Base-by-base conservation (phyloP, 2,797 vertebrate genomes). In the Momotus momota region DNA sequence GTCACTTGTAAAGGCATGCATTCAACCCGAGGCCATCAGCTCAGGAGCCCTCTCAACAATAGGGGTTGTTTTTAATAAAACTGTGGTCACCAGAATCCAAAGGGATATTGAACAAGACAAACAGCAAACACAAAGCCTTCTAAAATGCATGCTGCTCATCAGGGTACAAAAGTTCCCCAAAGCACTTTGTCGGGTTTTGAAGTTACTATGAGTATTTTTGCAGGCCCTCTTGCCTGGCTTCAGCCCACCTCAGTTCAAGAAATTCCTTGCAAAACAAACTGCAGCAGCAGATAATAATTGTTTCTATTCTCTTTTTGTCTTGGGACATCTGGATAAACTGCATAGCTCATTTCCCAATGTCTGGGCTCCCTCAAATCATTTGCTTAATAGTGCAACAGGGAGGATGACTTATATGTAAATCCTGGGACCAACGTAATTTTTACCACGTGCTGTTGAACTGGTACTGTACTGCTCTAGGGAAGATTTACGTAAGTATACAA, bases 1-100 rank as follows among this genome's bases (percentile, higher is more conserved):
- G 78, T 22, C 55, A 81, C 82, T 94, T 91, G 62, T 92, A 88
- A 94, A 93, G 71, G 75, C 67, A 94, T 71, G 55, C 75, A 45
- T 91, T 93, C 90, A 86, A 95, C 96, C 89, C 0, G 35, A 95
- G 96, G 94, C 94, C 88, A 91, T 82, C 88, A 83, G 66, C 69
- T 86, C 60, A n/a, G 87, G 85, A 94, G 38, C 67, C 73, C 54
- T 95, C 84, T 74, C 62, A 93, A 91, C 70, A 91, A 94, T n/a
- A 60, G 55, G 82, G 79, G 26, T 66, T 94, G 58, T 71, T 91
- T 94, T 96, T 96, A 94, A 86, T 96, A 95, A 89, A 86, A 94
- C n/a, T 12, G 5, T 16, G 77, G 49, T 27, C 82, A 92, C 51
- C 51, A 90, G 74, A 94, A 91, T 93, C 79, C 78, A 77, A 92